Base-by-base conservation (phyloP, 2,113 vertebrate species). In the Megaceryle torquata region DNA sequence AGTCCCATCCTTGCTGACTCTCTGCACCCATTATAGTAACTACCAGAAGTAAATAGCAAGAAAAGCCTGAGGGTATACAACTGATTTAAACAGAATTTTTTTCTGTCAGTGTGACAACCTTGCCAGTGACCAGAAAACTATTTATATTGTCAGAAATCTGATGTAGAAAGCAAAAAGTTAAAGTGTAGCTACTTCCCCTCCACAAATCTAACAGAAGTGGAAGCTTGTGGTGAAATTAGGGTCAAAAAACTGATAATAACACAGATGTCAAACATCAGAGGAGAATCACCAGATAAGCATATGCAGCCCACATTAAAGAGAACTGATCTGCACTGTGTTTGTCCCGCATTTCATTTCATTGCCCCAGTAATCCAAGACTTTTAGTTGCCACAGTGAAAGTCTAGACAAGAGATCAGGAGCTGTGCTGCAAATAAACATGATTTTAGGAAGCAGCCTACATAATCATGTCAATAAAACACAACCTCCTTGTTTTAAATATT, bases 231-330 rank as follows among this genome's bases (percentile, higher is more conserved):
- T 71, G 76, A 76, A 86, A 69, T 93, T 51, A 86, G 64, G 85
- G 89, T 77, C 91, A 83, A 26, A 63, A 88, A 81, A 44, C 44
- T 61, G 76, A 83, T 56, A 92, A 82, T 12, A 76, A 50, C 39
- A 21, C 57, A 46, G 14, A 22, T 35, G n/a, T 75, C 91, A 81
- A 87, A n/a, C 13, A 60, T 69, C 74, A 69, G 89, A 82, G 69
- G 46, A 86, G 51, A 81, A 90, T 35, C 81, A 19, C 24, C 76
- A 90, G 91, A 10, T 6, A 16, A 88, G 78, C 75, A 43, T 75
- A 48, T 0, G 19, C 78, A 74, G 81, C 56, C 65, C 43, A 20
- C 82, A 29, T 67, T 83, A 86, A 78, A 75, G 44, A 60, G 44
- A 59, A 15, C 12, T 7, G 89, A 50, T 90, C 64, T 60, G 56